These are phyloP conservation scores for Mesorhabditis spiculigera DNA, from an alignment of 2,888 invertebrate species.

Conservation along the genomic window DNA sequence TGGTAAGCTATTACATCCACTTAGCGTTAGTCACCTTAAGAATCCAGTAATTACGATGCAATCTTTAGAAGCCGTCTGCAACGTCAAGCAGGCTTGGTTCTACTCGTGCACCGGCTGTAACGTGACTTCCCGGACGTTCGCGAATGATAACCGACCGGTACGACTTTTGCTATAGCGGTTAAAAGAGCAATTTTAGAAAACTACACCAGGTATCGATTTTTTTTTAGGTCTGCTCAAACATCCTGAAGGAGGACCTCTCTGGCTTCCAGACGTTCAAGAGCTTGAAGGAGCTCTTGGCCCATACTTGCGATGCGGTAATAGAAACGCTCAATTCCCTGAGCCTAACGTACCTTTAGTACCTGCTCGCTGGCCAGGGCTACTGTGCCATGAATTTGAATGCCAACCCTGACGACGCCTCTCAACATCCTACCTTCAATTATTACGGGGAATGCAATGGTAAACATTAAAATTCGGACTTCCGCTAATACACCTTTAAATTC, in stretches of 20 bases:
- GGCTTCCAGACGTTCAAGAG: neutral
- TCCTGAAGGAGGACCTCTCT: neutral
- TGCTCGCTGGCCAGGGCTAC: neutral
- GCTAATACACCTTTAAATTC: neutral
- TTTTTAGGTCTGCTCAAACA: neutral
- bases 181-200: neutral
- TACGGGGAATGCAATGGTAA: conserved; percentile 4
- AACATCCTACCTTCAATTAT: neutral
- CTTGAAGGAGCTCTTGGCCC: neutral
- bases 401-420: neutral
- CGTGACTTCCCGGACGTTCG: neutral
- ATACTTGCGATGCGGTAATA: neutral
- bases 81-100: neutral
- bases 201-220: neutral
- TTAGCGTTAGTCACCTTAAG: too few species aligned
- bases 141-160: conserved; percentile 1
- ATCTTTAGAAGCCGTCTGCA: conserved; percentile 6
- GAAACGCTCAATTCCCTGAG: neutral
- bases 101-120: neutral
- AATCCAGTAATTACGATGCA: neutral
- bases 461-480: neutral
- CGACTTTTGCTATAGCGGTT: neutral
- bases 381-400: neutral
- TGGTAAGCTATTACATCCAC: neutral
- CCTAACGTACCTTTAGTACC: neutral